These are phyloP conservation scores for Sycophila texana DNA, from an alignment of 2,888 invertebrate species.

Conservation along the genomic window DNA sequence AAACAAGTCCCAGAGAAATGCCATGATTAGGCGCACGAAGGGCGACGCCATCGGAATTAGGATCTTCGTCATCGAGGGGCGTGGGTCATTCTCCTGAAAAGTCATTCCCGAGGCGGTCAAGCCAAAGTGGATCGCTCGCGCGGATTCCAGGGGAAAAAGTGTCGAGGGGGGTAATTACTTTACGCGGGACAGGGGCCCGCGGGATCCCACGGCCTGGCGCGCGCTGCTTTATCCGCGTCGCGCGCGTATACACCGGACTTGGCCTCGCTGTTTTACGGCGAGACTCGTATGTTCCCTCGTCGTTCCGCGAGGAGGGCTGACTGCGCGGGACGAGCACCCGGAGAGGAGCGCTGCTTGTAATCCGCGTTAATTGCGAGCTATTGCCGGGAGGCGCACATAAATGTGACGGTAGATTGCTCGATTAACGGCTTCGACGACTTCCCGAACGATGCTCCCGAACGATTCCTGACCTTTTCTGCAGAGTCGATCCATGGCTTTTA, in stretches of 20 bases:
- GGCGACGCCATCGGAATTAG: too few relatives aligned
- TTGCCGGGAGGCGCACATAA: conserved; percentile 1
- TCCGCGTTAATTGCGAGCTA: conserved; percentile 42
- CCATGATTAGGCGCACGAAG: too few relatives aligned
- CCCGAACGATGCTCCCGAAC: too few relatives aligned
- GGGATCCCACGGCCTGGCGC: neutral
- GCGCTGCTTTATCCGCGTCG: conserved; percentile 1
- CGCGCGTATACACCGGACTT: conserved; percentile 12
- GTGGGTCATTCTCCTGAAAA: conserved; percentile 30
- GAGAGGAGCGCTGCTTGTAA: conserved; percentile 23
- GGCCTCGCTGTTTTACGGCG: neutral
- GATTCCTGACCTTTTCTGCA: too few relatives aligned
- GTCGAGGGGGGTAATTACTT: conserved; percentile 45
- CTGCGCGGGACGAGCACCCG: neutral
- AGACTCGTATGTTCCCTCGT: neutral
- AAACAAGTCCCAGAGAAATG: too few relatives aligned
- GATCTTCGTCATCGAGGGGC: neutral
- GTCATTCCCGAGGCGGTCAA: conserved; percentile 8
- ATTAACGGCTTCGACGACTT: neutral
- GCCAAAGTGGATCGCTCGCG: neutral
- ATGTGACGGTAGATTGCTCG: conserved; percentile 7
- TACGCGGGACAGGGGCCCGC: conserved; percentile 6
- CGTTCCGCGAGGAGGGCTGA: neutral
- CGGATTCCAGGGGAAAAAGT: conserved; percentile 36
- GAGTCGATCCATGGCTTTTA: too few relatives aligned